A percentile compares a stretch with the other conserved stretches of the same genome.
Evolutionary conservation across 2,888 invertebrate species (phyloP).

Genomic region (Halictus ligatus): DNA sequence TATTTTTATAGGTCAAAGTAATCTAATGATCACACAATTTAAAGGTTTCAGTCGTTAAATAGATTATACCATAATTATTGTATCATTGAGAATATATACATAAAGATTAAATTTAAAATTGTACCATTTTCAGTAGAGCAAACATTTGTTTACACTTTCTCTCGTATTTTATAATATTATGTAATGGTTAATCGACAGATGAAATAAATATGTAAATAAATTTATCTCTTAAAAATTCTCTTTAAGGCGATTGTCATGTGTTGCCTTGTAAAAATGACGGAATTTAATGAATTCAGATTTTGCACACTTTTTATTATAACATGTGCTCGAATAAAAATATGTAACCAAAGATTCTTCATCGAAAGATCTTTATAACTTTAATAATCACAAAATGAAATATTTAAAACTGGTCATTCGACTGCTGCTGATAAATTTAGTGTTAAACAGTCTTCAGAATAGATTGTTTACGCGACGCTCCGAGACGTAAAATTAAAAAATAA

Average conservation of each 20-base stretch:
- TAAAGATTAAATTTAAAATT: not conserved
- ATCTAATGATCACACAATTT: not conserved
- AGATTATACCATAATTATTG: not conserved
- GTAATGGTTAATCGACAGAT: not conserved
- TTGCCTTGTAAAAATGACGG: too few relatives aligned
- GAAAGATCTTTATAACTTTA: not conserved
- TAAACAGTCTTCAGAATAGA: conserved; percentile 1
- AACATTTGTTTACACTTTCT: not conserved
- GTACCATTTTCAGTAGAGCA: not conserved
- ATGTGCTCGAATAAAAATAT: not conserved
- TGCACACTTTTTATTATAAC: not conserved
- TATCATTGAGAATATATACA: not conserved
- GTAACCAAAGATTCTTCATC: not conserved
- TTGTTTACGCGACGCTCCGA: not conserved
- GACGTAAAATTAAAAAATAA: not conserved
- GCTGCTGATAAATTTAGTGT: not conserved
- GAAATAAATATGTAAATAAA: not conserved
- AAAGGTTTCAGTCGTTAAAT: not conserved
- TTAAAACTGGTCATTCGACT: not conserved
- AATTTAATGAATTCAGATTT: not conserved
- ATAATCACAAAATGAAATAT: not conserved
- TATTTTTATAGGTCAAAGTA: not conserved
- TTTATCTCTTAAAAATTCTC: not conserved
- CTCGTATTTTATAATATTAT: not conserved
- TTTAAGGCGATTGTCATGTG: too few relatives aligned